Base-by-base conservation (phyloP, 2,113 vertebrate species). In the Phalacrocorax aristotelis region DNA sequence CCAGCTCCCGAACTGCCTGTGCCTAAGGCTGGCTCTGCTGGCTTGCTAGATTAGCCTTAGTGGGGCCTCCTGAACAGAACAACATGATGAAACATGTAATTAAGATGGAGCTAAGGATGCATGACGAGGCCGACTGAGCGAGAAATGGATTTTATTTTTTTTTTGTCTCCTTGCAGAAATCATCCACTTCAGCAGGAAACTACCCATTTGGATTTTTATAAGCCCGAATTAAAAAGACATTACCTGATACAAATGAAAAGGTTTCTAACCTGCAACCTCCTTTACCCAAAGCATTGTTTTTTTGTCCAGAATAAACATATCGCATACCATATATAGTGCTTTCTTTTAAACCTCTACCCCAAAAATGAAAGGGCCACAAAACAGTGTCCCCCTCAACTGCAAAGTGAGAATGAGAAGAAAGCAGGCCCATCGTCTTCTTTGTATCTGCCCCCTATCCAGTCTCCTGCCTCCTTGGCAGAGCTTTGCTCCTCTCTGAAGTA, bases 51-150 rank as follows among this genome's bases (percentile, higher is more conserved):
- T 93, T 85, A 95, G 96, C 89, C 78, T 95, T 97, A 69, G 66
- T 72, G 71, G 78, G 92, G 95, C 91, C 91, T 90, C 93, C 83
- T 90, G 81, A 97, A 96, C 78, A 87, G 94, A 94, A 58, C 72
- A 96, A 95, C 93, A 94, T 96, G 95, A 97, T 95, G 94, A 96
- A 97, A 97, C 94, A 91, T 95, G 93, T 97, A 97, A 97, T 97
- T 97, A 97, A 97, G 96, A 97, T 96, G 94, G 87, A 97, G 96
- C 95, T 94, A 97, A 97, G 96, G 94, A 96, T 96, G 95, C 97
- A 96, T 96, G 97, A 96, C 93, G 93, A 95, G 81, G 93, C 96
- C 68, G 75, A 96, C 96, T 96, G 95, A 95, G 97, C 84, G 48
- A 97, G 89, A 97, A 97, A 97, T 96, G 89, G 94, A 95, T 96